Conservation (phyloP, 2,888 invertebrate species). For the Melikaiella ostensackeni region DNA sequence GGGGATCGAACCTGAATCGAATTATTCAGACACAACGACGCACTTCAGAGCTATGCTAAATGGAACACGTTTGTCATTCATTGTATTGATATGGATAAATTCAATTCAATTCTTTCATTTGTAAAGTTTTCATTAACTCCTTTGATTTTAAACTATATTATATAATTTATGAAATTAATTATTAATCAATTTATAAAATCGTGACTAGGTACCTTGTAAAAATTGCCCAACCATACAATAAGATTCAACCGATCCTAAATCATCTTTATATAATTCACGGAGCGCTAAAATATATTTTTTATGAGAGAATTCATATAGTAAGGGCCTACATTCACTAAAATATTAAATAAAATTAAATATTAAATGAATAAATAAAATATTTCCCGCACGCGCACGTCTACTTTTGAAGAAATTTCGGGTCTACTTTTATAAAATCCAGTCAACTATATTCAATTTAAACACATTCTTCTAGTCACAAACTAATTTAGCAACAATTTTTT, state of each 20-base stretch:
- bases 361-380: no score
- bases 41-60: conserved; percentile 21
- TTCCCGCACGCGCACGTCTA: no score
- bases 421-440: no score
- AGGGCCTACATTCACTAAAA: no score
- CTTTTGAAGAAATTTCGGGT: no score
- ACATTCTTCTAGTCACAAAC: no score
- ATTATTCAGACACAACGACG: conserved; percentile 8
- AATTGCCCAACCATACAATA: neutral
- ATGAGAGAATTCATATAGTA: no score
- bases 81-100: conserved; percentile 7
- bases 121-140: neutral
- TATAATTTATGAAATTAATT: no score
- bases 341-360: no score
- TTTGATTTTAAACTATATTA: neutral
- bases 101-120: neutral
- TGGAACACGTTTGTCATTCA: neutral
- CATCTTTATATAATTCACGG: neutral
- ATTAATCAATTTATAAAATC: neutral
- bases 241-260: conserved; percentile 8
- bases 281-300: no score
- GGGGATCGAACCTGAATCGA: conserved; percentile 37
- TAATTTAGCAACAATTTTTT: no score
- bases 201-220: conserved; percentile 5
- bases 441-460: no score